Conservation (phyloP, 2,113 vertebrate species). For the Arvicanthis niloticus region DNA sequence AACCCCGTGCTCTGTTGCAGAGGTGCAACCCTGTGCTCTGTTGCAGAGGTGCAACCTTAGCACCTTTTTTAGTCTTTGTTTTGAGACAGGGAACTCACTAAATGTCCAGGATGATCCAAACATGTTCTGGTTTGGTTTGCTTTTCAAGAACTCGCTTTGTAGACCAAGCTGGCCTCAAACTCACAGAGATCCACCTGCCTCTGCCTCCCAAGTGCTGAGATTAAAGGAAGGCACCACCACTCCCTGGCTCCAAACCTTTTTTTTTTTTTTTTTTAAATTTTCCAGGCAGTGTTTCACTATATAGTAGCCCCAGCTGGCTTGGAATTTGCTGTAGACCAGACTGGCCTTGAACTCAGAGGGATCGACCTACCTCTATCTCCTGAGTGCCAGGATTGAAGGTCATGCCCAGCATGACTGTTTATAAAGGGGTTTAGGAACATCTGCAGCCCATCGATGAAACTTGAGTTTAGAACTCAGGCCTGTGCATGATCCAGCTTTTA, state of each 20-base stretch:
- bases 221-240: not conserved
- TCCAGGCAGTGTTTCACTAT: not conserved
- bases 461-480: constrained; percentile 8
- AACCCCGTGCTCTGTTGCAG: not conserved
- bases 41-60: no score
- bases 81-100: not conserved
- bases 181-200: not conserved
- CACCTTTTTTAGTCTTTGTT: not conserved
- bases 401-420: not conserved
- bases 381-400: not conserved
- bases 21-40: not conserved
- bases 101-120: not conserved
- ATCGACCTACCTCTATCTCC: no score
- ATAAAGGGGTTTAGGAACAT: not conserved
- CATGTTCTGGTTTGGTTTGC: not conserved
- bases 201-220: not conserved
- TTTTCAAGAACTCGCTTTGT: not conserved
- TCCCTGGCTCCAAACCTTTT: not conserved
- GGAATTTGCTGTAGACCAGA: not conserved
- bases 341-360: not conserved
- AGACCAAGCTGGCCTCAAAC: not conserved
- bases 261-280: no score
- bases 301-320: not conserved
- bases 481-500: not conserved
- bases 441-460: not conserved